Evolutionary conservation across 2,888 invertebrate genomes (phyloP).

Genomic region (Parnassius glacialis): DNA sequence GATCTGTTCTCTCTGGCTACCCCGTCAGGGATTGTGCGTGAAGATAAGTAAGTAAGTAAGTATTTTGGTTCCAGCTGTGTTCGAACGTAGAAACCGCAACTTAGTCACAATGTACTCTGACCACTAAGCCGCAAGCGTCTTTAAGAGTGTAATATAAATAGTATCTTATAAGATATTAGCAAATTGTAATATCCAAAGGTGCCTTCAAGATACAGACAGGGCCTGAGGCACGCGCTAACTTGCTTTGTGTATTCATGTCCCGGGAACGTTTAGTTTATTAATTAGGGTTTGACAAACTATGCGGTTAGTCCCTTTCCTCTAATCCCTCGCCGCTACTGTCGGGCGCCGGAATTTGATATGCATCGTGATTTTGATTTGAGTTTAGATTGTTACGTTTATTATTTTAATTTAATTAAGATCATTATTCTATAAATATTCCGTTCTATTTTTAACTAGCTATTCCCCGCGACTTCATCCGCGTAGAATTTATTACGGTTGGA

Average conservation of each 20-base stretch:
- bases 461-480: too few species aligned
- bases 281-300: constrained; percentile 67
- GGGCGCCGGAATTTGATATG: constrained; percentile 27
- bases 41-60: too few species aligned
- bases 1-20: too few species aligned
- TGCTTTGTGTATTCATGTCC: constrained; percentile 40
- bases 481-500: too few species aligned
- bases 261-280: constrained; percentile 48
- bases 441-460: too few species aligned
- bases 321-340: constrained; percentile 30
- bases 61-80: too few species aligned
- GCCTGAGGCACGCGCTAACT: constrained; percentile 35
- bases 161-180: not conserved
- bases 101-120: too few species aligned
- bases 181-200: constrained; percentile 34
- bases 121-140: too few species aligned
- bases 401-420: not conserved
- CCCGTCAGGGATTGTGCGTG: too few species aligned
- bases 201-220: constrained; percentile 32
- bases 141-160: too few species aligned
- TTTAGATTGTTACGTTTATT: not conserved
- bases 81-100: too few species aligned
- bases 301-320: constrained; percentile 41
- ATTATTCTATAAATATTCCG: too few species aligned
- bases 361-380: constrained; percentile 21